A percentile compares a stretch with the other conserved stretches of the same genome.
phyloP scores from a whole-genome alignment of 2,113 vertebrate species.

The Dascyllus trimaculatus region DNA sequence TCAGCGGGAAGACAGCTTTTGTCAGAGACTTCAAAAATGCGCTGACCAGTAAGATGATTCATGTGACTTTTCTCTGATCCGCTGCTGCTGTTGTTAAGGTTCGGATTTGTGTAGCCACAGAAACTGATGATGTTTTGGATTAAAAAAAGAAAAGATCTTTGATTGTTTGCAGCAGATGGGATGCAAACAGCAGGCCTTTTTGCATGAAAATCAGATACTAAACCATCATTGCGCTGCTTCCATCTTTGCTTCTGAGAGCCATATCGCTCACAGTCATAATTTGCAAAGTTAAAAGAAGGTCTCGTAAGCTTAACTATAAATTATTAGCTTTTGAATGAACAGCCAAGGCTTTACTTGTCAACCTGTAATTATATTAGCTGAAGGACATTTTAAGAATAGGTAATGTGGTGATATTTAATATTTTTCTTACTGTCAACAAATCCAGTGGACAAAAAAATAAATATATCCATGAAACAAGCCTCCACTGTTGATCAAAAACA shows the following conservation, averaged over 20 bases:
- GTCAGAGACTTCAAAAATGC: not conserved
- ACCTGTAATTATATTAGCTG: not conserved
- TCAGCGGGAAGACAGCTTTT: conserved; percentile 7
- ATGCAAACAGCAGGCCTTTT: too few relatives aligned
- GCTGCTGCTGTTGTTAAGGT: not conserved
- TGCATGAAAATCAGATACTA: not conserved
- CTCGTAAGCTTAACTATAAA: not conserved
- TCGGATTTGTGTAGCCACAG: not conserved
- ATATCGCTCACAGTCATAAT: not conserved
- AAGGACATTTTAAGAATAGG: conserved; percentile 1
- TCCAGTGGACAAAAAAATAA: too few relatives aligned
- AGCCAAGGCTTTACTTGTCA: not conserved
- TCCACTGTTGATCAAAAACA: too few relatives aligned
- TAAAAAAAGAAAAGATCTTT: conserved; percentile 6
- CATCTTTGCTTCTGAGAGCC: not conserved
- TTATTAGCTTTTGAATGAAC: not conserved
- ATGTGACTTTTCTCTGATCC: not conserved
- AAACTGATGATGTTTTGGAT: not conserved
- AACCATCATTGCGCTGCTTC: not conserved
- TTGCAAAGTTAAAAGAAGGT: conserved; percentile 7
- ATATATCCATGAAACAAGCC: too few relatives aligned
- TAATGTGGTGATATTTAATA: not conserved
- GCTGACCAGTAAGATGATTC: not conserved
- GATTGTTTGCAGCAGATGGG: not conserved
- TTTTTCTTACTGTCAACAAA: not conserved